Base-by-base conservation (phyloP, 2,888 invertebrate genomes). In the Pristionchus mayeri region DNA sequence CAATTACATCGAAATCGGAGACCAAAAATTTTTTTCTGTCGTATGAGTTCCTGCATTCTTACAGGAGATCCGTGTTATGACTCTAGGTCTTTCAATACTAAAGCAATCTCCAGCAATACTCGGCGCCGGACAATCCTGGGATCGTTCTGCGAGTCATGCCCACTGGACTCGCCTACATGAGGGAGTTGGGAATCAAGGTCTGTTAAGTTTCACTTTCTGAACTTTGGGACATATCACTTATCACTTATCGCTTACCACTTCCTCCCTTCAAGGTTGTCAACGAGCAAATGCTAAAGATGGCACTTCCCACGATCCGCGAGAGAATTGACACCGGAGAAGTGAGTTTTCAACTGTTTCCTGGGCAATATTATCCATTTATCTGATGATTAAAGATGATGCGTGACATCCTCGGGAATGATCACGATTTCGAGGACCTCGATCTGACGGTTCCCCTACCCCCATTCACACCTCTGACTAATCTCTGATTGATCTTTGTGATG, bases 171-270 rank as follows among this genome's bases (percentile, higher is more conserved):
- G 92, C 92, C 18, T 92, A 92, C 85, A 85, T 92, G 87, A 85
- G 92, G 67, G 92, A 92, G 86, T 90, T 92, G 50, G 92, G 92
- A n/a, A 92, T 92, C 89, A 92, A 92, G 86, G 87, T 88, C 54
- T 84, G 34, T 9, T 6, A 67, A 27, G 16, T 67, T 34, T 6
- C 6, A 67, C 27, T 67, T 34, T 67, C 27, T 24, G 4, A 7
- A 18, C 44, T 44, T 44, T 44, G 16, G n/a, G 30, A 30, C n/a
- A 48, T 48, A 27, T 76, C 16, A 27, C 4, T 76, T 16, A 18
- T 30, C 3, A 21, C 3, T 4, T 24, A 6, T 63, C 13, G 3
- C 21, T 37, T 37, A 18, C 18, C 82, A 60, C 50, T n/a, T n/a
- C n/a, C n/a, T n/a, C n/a, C n/a, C n/a, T n/a, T n/a, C n/a, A n/a